Conservation (phyloP, 2,888 invertebrate species). For the Dilophus febrilis region DNA sequence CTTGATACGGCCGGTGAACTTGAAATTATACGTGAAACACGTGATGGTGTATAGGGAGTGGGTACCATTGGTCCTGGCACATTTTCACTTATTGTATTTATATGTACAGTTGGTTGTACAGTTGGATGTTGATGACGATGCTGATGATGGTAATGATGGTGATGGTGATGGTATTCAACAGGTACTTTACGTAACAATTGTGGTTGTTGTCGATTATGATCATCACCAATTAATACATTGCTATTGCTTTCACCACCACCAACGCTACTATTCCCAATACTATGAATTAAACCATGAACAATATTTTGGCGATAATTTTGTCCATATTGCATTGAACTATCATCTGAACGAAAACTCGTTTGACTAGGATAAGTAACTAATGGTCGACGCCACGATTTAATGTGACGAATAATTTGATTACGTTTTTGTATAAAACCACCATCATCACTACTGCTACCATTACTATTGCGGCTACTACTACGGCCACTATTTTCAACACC, state of each 20-base stretch:
- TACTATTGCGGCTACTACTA: too few species aligned
- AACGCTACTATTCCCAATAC: constrained; percentile 9
- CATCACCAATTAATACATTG: constrained; percentile 13
- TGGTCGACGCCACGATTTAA: constrained; percentile 47
- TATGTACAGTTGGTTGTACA: constrained; percentile 20
- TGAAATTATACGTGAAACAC: constrained; percentile 38
- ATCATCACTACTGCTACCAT: constrained; percentile 71
- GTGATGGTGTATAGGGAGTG: constrained; percentile 29
- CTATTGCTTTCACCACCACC: constrained; percentile 11
- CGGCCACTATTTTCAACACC: constrained; percentile 19
- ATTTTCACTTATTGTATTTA: constrained; percentile 24
- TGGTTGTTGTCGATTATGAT: constrained; percentile 12
- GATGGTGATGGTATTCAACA: constrained; percentile 21
- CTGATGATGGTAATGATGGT: constrained; percentile 19
- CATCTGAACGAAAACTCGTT: constrained; percentile 47
- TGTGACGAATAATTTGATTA: constrained; percentile 33
- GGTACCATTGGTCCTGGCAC: constrained; percentile 14
- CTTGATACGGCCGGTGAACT: constrained; percentile 49
- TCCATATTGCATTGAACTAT: constrained; percentile 26
- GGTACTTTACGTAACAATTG: constrained; percentile 20
- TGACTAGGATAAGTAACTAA: constrained; percentile 48
- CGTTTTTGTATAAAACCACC: constrained; percentile 62
- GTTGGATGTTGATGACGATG: constrained; percentile 19
- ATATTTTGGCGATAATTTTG: constrained; percentile 34
- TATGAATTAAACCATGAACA: constrained; percentile 22